Percentiles rank a stretch among this genome's conserved stretches.
phyloP scores from a whole-genome alignment of 2,113 vertebrate species.

The Serinus canaria region DNA sequence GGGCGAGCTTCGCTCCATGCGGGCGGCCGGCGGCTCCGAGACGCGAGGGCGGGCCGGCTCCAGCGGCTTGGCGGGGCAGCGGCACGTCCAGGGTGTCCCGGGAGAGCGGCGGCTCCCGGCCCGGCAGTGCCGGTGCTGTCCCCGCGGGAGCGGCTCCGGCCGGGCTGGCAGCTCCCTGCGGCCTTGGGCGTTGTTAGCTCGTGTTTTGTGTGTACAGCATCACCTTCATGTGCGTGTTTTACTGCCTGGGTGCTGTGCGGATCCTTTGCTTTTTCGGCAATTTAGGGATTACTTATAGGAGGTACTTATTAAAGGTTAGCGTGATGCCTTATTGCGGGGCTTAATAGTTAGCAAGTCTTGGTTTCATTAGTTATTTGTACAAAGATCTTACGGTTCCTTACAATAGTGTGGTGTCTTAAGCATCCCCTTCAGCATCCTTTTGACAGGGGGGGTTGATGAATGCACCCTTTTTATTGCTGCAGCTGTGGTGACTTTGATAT shows the following conservation, averaged over 20 bases:
- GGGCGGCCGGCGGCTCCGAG: background rate
- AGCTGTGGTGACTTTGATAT: background rate
- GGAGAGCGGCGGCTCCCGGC: too few relatives aligned
- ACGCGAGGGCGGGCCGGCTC: background rate
- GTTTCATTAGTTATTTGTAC: background rate
- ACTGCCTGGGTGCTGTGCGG: fast-evolving
- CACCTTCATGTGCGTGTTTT: fast-evolving
- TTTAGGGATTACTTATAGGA: background rate
- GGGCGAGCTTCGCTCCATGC: background rate
- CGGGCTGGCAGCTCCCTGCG: background rate
- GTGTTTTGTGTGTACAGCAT: fast-evolving
- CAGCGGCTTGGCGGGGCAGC: too few relatives aligned
- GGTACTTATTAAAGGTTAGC: fast-evolving
- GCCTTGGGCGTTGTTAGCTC: fast-evolving
- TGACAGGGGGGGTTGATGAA: fast-evolving
- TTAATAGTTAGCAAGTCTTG: too few relatives aligned
- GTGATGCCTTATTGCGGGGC: fast-evolving
- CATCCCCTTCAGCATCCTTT: background rate
- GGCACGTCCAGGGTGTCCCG: background rate
- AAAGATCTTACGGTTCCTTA: background rate
- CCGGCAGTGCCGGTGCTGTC: background rate
- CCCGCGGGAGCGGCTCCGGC: fast-evolving
- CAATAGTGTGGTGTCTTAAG: background rate
- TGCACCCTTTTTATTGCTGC: background rate
- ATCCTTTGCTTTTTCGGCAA: background rate